Evolutionary conservation across 2,888 invertebrate species (phyloP).

Genomic region (Lasioglossum villosulum): DNA sequence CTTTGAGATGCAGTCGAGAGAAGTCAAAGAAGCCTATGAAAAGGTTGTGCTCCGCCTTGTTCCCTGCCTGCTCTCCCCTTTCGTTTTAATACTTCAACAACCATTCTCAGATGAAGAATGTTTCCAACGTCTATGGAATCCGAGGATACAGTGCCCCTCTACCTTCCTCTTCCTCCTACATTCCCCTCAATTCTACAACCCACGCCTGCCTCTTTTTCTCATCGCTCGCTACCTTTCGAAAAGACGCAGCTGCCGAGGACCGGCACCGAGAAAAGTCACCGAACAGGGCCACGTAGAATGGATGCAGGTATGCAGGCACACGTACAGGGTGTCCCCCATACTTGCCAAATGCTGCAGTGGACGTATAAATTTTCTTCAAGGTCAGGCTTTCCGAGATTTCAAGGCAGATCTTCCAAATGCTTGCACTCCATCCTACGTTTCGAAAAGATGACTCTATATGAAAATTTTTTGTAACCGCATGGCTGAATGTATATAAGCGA

Average conservation of each 20-base stretch:
- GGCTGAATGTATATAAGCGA: not conserved
- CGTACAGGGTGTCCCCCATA: not conserved
- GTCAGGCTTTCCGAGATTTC: not conserved
- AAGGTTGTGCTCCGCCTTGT: constrained; percentile 40
- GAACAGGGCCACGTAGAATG: constrained; percentile 35
- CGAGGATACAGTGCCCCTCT: constrained; percentile 39
- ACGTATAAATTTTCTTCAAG: not conserved
- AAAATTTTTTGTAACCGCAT: not conserved
- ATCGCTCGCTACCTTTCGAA: constrained; percentile 9
- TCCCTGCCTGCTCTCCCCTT: constrained; percentile 13
- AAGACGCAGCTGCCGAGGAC: not conserved
- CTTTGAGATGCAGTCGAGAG: constrained; percentile 57
- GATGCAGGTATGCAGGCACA: constrained; percentile 37
- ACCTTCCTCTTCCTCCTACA: not conserved
- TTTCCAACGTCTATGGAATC: constrained; percentile 56
- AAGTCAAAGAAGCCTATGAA: constrained; percentile 59
- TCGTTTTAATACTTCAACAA: constrained; percentile 59
- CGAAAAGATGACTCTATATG: not conserved
- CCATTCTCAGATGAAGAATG: constrained; percentile 54
- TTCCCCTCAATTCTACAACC: not conserved
- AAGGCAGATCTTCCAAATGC: not conserved
- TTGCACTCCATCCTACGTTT: not conserved
- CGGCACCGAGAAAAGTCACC: constrained; percentile 24
- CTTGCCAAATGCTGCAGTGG: too few relatives aligned
- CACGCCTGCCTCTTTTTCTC: not conserved